These are phyloP conservation scores for Caenorhabditis sp. DNA, from an alignment of 2,888 invertebrate genomes.

Conservation along the genomic window DNA sequence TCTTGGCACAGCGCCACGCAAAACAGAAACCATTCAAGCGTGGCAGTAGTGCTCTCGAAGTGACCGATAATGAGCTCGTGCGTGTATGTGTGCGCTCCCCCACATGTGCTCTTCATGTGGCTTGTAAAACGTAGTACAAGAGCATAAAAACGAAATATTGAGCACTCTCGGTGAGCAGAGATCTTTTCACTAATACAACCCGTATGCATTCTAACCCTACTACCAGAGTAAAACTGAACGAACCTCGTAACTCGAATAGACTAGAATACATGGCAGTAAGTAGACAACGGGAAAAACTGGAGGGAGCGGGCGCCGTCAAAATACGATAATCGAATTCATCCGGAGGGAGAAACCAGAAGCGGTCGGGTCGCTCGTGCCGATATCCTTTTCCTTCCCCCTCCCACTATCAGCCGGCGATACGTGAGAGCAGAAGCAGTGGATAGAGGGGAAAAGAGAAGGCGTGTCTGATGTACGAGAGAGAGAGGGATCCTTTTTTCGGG, in stretches of 20 bases:
- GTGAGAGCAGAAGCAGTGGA: slow-evolving; percentile 4
- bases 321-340: slow-evolving; percentile 58
- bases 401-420: slow-evolving; percentile 23
- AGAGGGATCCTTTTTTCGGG: too few species aligned
- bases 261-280: slow-evolving; percentile 54
- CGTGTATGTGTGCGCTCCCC: slow-evolving; percentile 8
- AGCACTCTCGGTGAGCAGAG: neutral
- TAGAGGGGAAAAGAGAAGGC: slow-evolving; percentile 1
- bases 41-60: slow-evolving; percentile 30
- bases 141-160: slow-evolving; percentile 29
- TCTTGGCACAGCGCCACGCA: too few species aligned
- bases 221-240: slow-evolving; percentile 32
- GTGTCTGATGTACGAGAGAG: slow-evolving; percentile 8
- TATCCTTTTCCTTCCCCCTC: slow-evolving; percentile 34
- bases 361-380: slow-evolving; percentile 23
- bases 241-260: slow-evolving; percentile 55
- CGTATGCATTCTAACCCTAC: too few species aligned
- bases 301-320: slow-evolving; percentile 43
- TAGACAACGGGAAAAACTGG: slow-evolving; percentile 14
- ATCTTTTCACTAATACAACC: neutral
- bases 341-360: slow-evolving; percentile 51
- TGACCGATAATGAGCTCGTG: slow-evolving; percentile 45
- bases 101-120: slow-evolving; percentile 53
- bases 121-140: slow-evolving; percentile 44
- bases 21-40: slow-evolving; percentile 31